Conservation (phyloP, 2,113 vertebrate genomes). For the cattle (Bos taurus) region DNA sequence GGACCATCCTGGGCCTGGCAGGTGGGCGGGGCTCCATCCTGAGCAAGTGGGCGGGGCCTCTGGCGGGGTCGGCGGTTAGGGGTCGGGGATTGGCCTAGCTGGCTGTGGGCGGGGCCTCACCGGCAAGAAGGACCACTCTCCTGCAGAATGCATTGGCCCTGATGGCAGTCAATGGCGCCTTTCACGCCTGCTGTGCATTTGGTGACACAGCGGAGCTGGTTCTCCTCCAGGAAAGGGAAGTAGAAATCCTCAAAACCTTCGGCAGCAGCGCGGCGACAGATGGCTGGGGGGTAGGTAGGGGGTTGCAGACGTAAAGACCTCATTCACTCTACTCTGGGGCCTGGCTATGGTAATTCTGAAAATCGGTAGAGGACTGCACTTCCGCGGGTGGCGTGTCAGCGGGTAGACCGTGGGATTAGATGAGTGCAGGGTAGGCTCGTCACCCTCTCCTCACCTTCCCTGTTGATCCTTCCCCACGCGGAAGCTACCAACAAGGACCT, state of each 20-base stretch:
- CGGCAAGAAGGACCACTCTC: neutral
- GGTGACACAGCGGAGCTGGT: constrained; percentile 16
- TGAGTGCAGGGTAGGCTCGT: neutral
- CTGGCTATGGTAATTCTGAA: neutral
- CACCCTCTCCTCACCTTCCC: neutral
- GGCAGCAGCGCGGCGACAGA: neutral
- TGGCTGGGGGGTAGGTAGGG: neutral
- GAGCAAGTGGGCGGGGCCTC: neutral
- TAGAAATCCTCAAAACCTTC: neutral
- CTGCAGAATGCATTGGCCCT: constrained; percentile 8
- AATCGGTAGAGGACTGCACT: neutral
- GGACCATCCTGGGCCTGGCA: rapidly evolving
- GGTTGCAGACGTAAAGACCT: neutral
- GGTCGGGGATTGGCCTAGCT: neutral
- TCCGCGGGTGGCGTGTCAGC: rapidly evolving
- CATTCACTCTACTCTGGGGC: neutral
- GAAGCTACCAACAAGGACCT: neutral
- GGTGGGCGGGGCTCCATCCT: neutral
- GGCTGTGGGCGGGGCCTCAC: constrained; percentile 22
- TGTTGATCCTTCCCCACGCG: neutral
- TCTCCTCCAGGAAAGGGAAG: neutral
- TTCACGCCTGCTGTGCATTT: neutral
- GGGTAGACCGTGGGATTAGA: neutral
- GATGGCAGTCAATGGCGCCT: neutral
- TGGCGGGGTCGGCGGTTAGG: rapidly evolving